Conservation (phyloP, 2,113 vertebrate genomes). For the Paratilapia polleni region DNA sequence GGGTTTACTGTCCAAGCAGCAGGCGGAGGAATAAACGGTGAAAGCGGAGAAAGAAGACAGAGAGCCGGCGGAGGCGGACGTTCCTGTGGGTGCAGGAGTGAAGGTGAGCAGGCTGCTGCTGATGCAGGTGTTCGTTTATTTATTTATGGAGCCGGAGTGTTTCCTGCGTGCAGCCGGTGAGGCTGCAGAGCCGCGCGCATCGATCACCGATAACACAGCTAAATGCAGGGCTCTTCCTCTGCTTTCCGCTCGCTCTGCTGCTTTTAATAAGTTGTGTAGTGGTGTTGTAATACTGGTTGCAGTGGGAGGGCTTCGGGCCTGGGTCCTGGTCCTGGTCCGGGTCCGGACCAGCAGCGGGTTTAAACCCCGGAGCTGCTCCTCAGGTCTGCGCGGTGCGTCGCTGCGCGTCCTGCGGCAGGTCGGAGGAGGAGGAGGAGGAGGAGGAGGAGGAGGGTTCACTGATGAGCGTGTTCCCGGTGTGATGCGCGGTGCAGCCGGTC, state of each 20-base stretch:
- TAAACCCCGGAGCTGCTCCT: not conserved
- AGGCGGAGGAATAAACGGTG: slow-evolving; percentile 6
- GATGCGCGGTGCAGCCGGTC: not conserved
- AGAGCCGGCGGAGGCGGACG: slow-evolving; percentile 23
- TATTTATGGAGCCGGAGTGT: not conserved
- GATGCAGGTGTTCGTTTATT: not conserved
- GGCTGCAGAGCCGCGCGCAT: too few species aligned
- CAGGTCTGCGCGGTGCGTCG: not conserved
- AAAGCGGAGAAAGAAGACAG: not conserved
- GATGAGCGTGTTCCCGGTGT: not conserved
- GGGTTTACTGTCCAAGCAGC: slow-evolving; percentile 42
- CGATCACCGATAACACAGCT: too few species aligned
- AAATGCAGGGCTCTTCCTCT: too few species aligned
- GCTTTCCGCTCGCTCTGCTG: too few species aligned
- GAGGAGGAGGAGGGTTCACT: not conserved
- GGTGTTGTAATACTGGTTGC: too few species aligned
- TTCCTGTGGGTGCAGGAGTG: slow-evolving; percentile 53
- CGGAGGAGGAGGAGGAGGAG: too few species aligned
- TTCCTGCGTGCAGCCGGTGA: too few species aligned
- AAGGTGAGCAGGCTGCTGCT: slow-evolving; percentile 73
- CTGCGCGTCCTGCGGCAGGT: not conserved
- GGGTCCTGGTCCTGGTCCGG: not conserved
- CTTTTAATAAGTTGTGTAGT: too few species aligned
- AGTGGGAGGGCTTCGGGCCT: too few species aligned
- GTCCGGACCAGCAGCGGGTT: too few species aligned